A percentile compares a stretch with the other conserved stretches of the same genome.
phyloP scores from a whole-genome alignment of 2,888 invertebrate genomes.

The Listrodromus nycthemerus region DNA sequence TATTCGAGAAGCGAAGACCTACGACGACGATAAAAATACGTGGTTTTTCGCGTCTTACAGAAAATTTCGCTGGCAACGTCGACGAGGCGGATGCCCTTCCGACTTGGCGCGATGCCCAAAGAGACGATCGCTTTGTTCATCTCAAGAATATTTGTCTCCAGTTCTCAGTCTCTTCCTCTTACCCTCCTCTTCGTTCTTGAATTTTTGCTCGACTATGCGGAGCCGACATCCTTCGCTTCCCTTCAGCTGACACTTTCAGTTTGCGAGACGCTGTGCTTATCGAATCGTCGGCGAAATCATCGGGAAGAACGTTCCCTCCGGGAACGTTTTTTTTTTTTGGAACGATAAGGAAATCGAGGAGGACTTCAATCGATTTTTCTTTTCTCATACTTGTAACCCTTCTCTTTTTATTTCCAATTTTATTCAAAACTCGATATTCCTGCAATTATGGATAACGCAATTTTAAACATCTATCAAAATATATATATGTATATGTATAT shows the following conservation, averaged over 20 bases:
- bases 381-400: not conserved
- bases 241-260: slow-evolving; percentile 21
- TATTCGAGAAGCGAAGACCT: slow-evolving; percentile 24
- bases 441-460: slow-evolving; percentile 55
- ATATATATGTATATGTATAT: slow-evolving; percentile 20
- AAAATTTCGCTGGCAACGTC: slow-evolving; percentile 55
- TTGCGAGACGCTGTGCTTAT: not conserved
- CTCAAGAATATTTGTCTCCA: slow-evolving; percentile 6
- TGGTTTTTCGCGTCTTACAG: slow-evolving; percentile 43
- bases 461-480: slow-evolving; percentile 63
- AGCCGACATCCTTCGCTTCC: slow-evolving; percentile 41
- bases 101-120: slow-evolving; percentile 59
- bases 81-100: slow-evolving; percentile 49
- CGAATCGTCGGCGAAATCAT: slow-evolving; percentile 36
- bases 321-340: not conserved
- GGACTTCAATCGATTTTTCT: not conserved
- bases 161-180: slow-evolving; percentile 20
- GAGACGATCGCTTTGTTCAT: slow-evolving; percentile 49
- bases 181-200: slow-evolving; percentile 26
- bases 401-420: slow-evolving; percentile 28
- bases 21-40: slow-evolving; percentile 58
- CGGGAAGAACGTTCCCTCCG: not conserved
- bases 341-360: slow-evolving; percentile 5
- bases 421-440: slow-evolving; percentile 56
- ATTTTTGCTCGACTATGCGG: slow-evolving; percentile 25